A percentile compares a stretch with the other conserved stretches of the same genome.
These are phyloP conservation scores for Garrulus glandarius DNA, from an alignment of 2,797 vertebrate genomes.

Conservation along the genomic window DNA sequence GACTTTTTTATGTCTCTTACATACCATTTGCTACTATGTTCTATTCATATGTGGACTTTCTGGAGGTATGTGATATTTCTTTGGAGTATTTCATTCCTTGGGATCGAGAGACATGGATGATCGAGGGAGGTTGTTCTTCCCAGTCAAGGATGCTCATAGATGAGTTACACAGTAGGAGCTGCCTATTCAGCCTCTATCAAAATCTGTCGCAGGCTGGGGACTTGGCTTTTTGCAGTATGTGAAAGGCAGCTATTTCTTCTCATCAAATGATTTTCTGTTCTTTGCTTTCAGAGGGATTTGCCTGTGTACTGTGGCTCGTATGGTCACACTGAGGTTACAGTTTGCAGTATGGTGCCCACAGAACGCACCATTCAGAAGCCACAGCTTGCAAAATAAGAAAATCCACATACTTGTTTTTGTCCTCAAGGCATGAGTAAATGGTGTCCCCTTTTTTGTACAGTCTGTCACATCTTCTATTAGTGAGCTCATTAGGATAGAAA, in stretches of 20 bases:
- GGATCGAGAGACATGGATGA: neutral
- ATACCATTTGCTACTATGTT: neutral
- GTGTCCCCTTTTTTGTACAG: neutral
- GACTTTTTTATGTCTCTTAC: neutral
- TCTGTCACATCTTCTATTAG: neutral
- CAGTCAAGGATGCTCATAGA: neutral
- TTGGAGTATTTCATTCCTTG: neutral
- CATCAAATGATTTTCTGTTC: neutral
- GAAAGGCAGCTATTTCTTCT: neutral
- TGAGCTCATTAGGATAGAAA: neutral
- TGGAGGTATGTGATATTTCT: neutral
- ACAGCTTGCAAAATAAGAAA: neutral
- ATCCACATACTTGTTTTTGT: neutral
- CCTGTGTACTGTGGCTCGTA: neutral
- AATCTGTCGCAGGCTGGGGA: neutral
- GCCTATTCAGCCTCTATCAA: fast-evolving
- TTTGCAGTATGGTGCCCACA: neutral
- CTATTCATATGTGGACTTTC: neutral
- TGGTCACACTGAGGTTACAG: neutral
- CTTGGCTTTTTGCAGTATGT: neutral
- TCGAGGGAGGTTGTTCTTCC: neutral
- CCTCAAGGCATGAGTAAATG: neutral
- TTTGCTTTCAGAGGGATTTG: neutral
- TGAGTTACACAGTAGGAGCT: neutral
- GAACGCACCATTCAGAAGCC: neutral